These are phyloP conservation scores for Trichopria drosophilae DNA, from an alignment of 2,888 invertebrate species.

Conservation along the genomic window DNA sequence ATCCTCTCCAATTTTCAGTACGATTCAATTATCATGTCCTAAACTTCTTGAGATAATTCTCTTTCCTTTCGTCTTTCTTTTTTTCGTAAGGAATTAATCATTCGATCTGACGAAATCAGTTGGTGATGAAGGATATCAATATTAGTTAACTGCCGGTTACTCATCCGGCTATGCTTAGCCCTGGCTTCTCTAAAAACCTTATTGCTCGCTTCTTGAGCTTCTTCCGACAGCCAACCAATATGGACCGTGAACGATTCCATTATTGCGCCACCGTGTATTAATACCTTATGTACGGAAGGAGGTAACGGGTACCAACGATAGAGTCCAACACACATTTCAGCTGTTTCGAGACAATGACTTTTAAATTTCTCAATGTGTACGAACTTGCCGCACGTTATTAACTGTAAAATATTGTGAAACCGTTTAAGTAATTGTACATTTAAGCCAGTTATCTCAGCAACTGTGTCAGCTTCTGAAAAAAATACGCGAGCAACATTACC, in stretches of 20 bases:
- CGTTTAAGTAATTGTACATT: constrained; percentile 9
- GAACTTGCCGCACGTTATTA: constrained; percentile 13
- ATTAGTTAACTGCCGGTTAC: constrained; percentile 7
- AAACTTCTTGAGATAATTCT: no score
- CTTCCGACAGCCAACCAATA: constrained; percentile 25
- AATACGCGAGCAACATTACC: constrained; percentile 21
- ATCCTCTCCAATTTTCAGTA: no score
- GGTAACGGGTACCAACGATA: constrained; percentile 38
- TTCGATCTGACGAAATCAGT: constrained; percentile 17
- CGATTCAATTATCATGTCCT: no score
- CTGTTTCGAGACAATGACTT: constrained; percentile 24
- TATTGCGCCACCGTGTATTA: constrained; percentile 29
- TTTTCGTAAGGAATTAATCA: no score
- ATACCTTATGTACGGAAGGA: constrained; percentile 30
- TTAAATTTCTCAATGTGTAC: constrained; percentile 25
- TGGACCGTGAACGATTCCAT: constrained; percentile 21
- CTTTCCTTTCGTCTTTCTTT: no score
- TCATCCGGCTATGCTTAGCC: constrained; percentile 12
- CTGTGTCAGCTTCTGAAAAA: constrained; percentile 17
- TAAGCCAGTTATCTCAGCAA: constrained; percentile 13
- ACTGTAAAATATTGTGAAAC: constrained; percentile 21
- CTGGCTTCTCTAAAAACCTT: constrained; percentile 7
- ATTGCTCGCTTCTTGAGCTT: constrained; percentile 22
- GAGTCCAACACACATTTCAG: constrained; percentile 22
- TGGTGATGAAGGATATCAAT: constrained; percentile 14